These are phyloP conservation scores for Heliopora coerulea DNA, from an alignment of 92 coral and sea anemone genomes.

Conservation along the genomic window DNA sequence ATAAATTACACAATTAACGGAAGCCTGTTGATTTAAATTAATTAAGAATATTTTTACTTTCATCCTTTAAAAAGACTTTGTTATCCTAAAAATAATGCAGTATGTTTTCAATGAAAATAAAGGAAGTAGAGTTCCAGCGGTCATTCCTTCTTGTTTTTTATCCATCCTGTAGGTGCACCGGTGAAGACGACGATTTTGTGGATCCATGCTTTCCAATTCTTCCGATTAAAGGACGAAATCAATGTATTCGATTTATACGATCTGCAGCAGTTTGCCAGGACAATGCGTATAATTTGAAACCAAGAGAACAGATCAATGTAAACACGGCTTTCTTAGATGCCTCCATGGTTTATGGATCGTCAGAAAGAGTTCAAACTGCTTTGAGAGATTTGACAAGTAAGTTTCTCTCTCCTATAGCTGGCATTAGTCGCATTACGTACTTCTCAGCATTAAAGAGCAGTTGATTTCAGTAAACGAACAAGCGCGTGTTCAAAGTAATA, in stretches of 20 bases:
- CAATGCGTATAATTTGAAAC: not conserved
- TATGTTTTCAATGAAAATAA: not conserved
- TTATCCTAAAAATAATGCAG: too few species aligned
- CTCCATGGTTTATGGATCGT: not conserved
- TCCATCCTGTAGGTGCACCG: constrained; percentile 8
- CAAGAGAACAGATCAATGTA: constrained; percentile 23
- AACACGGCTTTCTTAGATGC: constrained; percentile 1
- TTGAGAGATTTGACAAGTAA: not conserved
- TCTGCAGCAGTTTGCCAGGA: constrained; percentile 39
- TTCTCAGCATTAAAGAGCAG: not conserved
- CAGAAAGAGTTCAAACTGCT: not conserved
- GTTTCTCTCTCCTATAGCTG: too few species aligned
- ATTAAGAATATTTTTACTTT: too few species aligned
- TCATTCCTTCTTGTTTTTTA: not conserved
- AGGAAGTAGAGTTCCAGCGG: not conserved
- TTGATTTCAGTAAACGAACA: too few species aligned
- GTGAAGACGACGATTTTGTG: not conserved
- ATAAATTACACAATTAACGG: too few species aligned
- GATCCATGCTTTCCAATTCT: constrained; percentile 35
- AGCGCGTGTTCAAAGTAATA: too few species aligned
- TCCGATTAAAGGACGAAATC: not conserved
- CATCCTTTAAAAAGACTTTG: not conserved
- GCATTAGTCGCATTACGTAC: not conserved
- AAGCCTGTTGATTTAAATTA: too few species aligned
- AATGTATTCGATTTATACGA: constrained; percentile 18